A percentile compares a stretch with the other conserved stretches of the same genome.
phyloP scores from a whole-genome alignment of 2,113 vertebrate species.

The Neotoma lepida region DNA sequence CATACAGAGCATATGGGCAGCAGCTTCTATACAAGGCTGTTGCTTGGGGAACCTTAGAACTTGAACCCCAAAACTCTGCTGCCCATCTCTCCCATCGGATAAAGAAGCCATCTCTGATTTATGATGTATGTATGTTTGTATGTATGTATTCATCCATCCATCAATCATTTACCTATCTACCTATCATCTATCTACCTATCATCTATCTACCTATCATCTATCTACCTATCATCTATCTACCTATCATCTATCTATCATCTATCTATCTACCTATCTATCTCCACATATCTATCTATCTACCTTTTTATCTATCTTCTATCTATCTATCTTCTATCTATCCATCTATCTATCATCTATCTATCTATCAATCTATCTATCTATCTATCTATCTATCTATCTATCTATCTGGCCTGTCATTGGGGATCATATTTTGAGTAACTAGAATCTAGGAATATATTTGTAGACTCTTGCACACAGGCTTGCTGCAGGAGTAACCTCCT shows the following conservation, averaged over 20 bases:
- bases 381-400: neutral
- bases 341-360: neutral
- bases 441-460: neutral
- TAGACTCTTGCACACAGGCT: neutral
- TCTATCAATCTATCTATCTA: neutral
- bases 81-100: rapidly evolving
- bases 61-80: neutral
- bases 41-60: rapidly evolving
- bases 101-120: rapidly evolving
- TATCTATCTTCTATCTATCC: no score
- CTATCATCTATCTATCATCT: neutral
- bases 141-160: neutral
- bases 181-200: no score
- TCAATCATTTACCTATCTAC: no score
- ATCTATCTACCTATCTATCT: neutral
- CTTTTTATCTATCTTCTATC: no score
- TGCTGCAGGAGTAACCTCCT: neutral
- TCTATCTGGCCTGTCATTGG: neutral
- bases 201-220: no score
- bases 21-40: neutral
- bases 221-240: neutral
- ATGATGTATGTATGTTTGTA: neutral
- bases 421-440: neutral
- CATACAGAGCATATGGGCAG: rapidly evolving
- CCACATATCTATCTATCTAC: no score